These are phyloP conservation scores for Sibirionetta formosa DNA, from an alignment of 2,797 vertebrate species.

Conservation along the genomic window DNA sequence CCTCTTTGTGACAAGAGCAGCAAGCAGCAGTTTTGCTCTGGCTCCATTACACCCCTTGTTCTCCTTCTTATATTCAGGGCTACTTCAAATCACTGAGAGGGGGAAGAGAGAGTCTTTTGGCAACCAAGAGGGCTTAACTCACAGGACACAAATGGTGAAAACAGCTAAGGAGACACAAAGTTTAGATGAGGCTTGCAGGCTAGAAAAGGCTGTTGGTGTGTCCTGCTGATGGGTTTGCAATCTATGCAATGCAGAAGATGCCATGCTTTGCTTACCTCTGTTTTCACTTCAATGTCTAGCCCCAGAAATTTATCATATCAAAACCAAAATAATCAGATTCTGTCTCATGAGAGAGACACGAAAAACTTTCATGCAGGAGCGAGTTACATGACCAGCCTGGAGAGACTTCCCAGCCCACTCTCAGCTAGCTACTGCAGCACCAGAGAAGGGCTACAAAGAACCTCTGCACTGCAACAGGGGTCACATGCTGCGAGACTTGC, in stretches of 20 bases:
- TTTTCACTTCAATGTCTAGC: neutral
- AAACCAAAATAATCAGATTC: neutral
- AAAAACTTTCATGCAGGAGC: neutral
- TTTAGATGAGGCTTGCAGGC: neutral
- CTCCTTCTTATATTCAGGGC: neutral
- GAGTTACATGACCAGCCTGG: neutral
- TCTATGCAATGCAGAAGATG: neutral
- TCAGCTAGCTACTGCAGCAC: neutral
- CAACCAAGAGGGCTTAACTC: neutral
- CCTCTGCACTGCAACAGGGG: neutral
- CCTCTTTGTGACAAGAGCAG: neutral
- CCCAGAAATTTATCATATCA: neutral
- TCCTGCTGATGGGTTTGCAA: neutral
- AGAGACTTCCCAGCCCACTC: accelerated
- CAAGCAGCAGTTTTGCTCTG: neutral
- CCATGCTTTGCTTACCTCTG: neutral
- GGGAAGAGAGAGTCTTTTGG: neutral
- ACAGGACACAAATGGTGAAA: neutral
- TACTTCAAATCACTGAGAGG: neutral
- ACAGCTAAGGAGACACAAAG: neutral
- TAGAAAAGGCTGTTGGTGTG: neutral
- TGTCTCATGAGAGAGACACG: neutral
- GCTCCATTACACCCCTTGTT: neutral
- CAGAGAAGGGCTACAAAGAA: neutral
- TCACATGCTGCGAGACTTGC: neutral